These are phyloP conservation scores for Molossus molossus DNA, from an alignment of 2,797 vertebrate species.

Conservation along the genomic window DNA sequence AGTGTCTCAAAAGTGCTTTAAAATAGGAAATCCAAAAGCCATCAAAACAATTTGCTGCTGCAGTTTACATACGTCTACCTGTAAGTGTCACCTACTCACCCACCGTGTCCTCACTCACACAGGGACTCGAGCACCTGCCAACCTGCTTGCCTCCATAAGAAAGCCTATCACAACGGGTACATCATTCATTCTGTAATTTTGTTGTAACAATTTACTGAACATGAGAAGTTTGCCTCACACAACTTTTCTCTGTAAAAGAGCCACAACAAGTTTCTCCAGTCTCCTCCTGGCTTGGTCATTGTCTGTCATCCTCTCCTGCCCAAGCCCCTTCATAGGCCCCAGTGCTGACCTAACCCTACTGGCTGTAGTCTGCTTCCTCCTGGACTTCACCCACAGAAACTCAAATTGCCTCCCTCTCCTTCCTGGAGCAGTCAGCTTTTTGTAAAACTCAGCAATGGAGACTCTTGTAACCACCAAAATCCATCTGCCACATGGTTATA, in stretches of 20 bases:
- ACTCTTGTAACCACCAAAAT: not conserved
- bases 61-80: not conserved
- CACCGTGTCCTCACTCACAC: not conserved
- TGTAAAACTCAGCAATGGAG: not conserved
- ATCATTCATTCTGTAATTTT: not conserved
- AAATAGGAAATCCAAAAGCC: not conserved
- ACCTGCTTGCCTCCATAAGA: not conserved
- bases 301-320: not conserved
- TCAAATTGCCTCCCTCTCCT: not conserved
- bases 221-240: not conserved
- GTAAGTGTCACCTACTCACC: accelerated
- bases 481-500: not conserved
- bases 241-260: not conserved
- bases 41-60: not conserved
- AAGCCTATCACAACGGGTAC: not conserved
- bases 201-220: not conserved
- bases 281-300: not conserved
- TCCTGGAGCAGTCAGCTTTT: not conserved
- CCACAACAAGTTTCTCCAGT: not conserved
- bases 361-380: not conserved
- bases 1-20: not conserved
- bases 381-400: not conserved
- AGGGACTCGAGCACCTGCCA: not conserved
- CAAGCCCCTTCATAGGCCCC: not conserved
- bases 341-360: not conserved